Conservation (phyloP, 2,113 vertebrate genomes). For the Saccopteryx bilineata region DNA sequence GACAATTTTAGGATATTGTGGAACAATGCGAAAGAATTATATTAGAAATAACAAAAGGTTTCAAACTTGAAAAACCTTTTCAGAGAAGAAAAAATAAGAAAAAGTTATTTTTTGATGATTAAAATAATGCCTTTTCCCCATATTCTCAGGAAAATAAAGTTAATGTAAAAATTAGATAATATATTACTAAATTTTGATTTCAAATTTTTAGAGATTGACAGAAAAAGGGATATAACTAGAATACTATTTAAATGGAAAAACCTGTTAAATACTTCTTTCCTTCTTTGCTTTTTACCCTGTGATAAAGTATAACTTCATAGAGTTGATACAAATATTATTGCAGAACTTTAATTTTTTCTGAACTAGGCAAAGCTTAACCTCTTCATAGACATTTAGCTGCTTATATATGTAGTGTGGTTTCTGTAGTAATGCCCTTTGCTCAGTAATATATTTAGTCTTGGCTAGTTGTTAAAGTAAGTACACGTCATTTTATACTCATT, state of each 20-base stretch:
- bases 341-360: background rate
- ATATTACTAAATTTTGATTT: slow-evolving; percentile 28
- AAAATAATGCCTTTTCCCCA: background rate
- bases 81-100: slow-evolving; percentile 16
- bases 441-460: slow-evolving; percentile 12
- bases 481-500: background rate
- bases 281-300: background rate
- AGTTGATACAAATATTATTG: background rate
- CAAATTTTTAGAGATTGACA: slow-evolving; percentile 8
- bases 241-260: slow-evolving; percentile 28
- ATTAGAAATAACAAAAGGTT: slow-evolving; percentile 39
- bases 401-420: slow-evolving; percentile 19
- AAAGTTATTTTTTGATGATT: background rate
- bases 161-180: slow-evolving; percentile 45
- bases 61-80: slow-evolving; percentile 27
- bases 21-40: slow-evolving; percentile 23
- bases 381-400: background rate
- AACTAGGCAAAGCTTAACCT: background rate
- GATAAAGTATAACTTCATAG: background rate
- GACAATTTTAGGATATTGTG: background rate
- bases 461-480: slow-evolving; percentile 34
- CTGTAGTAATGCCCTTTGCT: background rate
- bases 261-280: background rate
- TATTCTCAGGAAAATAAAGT: background rate
- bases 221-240: background rate